A percentile compares a stretch with the other conserved stretches of the same genome.
phyloP scores from a whole-genome alignment of 1,140 invertebrate genomes.

The Belonocnema kinseyi region DNA sequence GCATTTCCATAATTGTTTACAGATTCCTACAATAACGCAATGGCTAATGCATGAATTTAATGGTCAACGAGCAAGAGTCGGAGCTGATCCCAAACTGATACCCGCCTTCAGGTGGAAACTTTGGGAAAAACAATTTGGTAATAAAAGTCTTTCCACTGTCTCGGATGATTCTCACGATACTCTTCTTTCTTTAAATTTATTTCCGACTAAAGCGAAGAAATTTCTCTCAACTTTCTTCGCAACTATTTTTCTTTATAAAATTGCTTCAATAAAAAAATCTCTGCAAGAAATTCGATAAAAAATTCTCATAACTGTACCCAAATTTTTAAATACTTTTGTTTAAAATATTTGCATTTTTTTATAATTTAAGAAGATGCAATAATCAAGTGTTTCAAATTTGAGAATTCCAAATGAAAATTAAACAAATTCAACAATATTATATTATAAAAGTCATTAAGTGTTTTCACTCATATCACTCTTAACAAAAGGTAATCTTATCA shows the following conservation, averaged over 20 bases:
- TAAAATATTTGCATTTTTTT: too few species aligned
- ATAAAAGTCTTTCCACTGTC: conserved; percentile 37
- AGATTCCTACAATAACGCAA: conserved; percentile 77
- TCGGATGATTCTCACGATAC: not conserved
- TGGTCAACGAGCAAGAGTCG: conserved; percentile 79
- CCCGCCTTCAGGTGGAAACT: conserved; percentile 80
- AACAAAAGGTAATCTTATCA: too few species aligned
- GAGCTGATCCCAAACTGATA: conserved; percentile 88
- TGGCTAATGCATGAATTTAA: conserved; percentile 83
- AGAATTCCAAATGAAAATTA: not conserved
- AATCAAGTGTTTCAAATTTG: not conserved
- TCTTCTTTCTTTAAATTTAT: conserved; percentile 25
- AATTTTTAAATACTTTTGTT: too few species aligned
- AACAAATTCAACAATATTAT: not conserved
- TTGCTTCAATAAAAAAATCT: not conserved
- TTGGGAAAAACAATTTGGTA: conserved; percentile 78
- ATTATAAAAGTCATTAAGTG: too few species aligned
- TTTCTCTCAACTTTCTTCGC: not conserved
- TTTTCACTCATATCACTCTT: too few species aligned
- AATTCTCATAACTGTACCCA: too few species aligned
- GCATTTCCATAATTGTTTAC: conserved; percentile 12
- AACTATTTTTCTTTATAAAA: conserved; percentile 5
- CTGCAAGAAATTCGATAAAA: not conserved
- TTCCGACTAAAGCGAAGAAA: conserved; percentile 8
- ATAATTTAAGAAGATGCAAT: too few species aligned